Percentiles rank a stretch among this genome's conserved stretches.
Conservation (phyloP, 1,140 invertebrate genomes). For the Spodoptera litura region DNA sequence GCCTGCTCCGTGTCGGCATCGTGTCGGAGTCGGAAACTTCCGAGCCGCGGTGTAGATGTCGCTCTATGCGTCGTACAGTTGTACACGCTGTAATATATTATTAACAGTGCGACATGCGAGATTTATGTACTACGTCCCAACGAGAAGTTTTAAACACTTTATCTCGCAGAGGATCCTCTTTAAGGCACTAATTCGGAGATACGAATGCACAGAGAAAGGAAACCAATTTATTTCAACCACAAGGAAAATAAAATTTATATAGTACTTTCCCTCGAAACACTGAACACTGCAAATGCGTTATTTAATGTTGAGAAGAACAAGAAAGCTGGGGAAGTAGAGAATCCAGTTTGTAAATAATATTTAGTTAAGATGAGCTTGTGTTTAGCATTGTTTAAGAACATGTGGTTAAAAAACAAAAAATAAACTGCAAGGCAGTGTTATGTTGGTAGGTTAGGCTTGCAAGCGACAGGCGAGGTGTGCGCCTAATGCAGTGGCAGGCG, state of each 20-base stretch:
- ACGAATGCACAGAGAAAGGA: constrained; percentile 33
- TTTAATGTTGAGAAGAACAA: constrained; percentile 8
- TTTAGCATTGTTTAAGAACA: constrained; percentile 12
- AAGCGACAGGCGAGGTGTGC: constrained; percentile 1
- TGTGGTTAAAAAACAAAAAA: constrained; percentile 14
- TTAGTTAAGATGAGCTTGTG: no score
- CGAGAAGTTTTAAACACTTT: constrained; percentile 39
- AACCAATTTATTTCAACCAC: constrained; percentile 30
- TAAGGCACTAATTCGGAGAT: constrained; percentile 42
- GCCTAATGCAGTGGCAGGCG: constrained; percentile 17
- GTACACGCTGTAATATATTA: constrained; percentile 15
- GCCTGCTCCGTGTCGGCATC: neutral
- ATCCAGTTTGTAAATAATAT: neutral
- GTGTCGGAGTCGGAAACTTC: neutral
- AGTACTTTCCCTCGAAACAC: neutral
- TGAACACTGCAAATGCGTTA: constrained; percentile 3
- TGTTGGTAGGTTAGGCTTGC: neutral
- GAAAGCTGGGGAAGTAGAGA: neutral
- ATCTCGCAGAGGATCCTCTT: constrained; percentile 30
- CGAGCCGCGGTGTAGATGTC: constrained; percentile 8
- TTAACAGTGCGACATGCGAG: constrained; percentile 34
- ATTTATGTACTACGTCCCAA: constrained; percentile 29
- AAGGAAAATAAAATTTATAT: constrained; percentile 21
- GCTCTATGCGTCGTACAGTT: neutral
- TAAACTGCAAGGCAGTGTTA: constrained; percentile 11